A percentile compares a stretch with the other conserved stretches of the same genome.
Evolutionary conservation across 2,888 invertebrate species (phyloP).

Genomic region (Polylopha cassiicola): DNA sequence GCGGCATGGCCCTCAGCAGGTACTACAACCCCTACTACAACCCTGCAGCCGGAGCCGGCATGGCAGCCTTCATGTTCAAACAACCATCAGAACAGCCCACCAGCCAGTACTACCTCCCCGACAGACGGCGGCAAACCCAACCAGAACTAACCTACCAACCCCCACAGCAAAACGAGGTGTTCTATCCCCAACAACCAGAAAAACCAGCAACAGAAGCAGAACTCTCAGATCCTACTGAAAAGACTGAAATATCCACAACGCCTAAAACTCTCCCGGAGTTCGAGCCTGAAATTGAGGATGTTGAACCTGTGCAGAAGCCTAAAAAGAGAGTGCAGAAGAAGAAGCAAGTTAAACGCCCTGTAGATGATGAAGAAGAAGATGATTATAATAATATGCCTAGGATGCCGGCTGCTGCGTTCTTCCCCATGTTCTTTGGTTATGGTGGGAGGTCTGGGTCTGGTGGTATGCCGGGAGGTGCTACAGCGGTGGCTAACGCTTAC

Average conservation of each 20-base stretch:
- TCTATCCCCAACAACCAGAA: slow-evolving; percentile 40
- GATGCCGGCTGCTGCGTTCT: slow-evolving; percentile 76
- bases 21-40: slow-evolving; percentile 68
- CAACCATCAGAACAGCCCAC: slow-evolving; percentile 48
- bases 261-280: slow-evolving; percentile 56
- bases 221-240: slow-evolving; percentile 37
- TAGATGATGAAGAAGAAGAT: slow-evolving; percentile 71
- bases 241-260: slow-evolving; percentile 48
- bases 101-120: slow-evolving; percentile 61
- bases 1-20: slow-evolving; percentile 63
- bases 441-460: slow-evolving; percentile 57
- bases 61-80: slow-evolving; percentile 64
- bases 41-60: slow-evolving; percentile 49
- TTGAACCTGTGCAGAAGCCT: slow-evolving; percentile 46
- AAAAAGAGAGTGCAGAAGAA: slow-evolving; percentile 58
- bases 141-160: slow-evolving; percentile 49
- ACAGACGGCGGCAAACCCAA: slow-evolving; percentile 60
- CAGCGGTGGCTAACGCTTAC: slow-evolving; percentile 84
- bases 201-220: slow-evolving; percentile 30
- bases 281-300: slow-evolving; percentile 59
- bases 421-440: slow-evolving; percentile 81
- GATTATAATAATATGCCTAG: slow-evolving; percentile 67
- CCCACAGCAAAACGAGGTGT: slow-evolving; percentile 65
- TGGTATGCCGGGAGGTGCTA: slow-evolving; percentile 77
- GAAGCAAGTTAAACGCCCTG: slow-evolving; percentile 57